Evolutionary conservation across 2,113 vertebrate species (phyloP).

Genomic region (Oxyura jamaicensis): DNA sequence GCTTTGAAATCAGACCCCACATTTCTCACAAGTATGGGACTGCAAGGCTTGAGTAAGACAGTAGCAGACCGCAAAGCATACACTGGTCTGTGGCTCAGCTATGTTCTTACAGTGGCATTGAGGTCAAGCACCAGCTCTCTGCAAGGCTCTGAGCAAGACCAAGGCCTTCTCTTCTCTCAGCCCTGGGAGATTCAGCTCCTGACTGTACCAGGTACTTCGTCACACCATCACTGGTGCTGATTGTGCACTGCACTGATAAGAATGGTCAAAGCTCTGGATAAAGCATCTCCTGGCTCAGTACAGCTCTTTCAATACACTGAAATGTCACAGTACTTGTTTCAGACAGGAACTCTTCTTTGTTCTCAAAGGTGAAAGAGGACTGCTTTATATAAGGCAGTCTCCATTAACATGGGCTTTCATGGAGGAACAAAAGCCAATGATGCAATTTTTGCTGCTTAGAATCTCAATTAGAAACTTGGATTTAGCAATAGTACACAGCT

Average conservation of each 20-base stretch:
- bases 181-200: background rate
- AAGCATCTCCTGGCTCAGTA: background rate
- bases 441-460: constrained; percentile 51
- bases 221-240: background rate
- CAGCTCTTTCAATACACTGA: background rate
- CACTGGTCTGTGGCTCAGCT: background rate
- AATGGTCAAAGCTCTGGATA: background rate
- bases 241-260: rapidly evolving
- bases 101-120: background rate
- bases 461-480: constrained; percentile 62
- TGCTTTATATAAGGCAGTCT: background rate
- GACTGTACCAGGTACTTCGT: background rate
- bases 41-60: background rate
- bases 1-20: background rate
- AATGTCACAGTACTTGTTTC: background rate
- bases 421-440: constrained; percentile 45
- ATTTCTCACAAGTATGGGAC: background rate
- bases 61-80: background rate
- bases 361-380: constrained; percentile 27
- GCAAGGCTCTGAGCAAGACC: background rate
- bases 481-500: background rate
- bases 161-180: background rate
- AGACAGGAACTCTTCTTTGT: constrained; percentile 21
- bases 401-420: constrained; percentile 43
- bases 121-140: background rate